Evolutionary conservation across 1,140 invertebrate genomes (phyloP).

Genomic region (Paramacrobiotus metropolitanus): DNA sequence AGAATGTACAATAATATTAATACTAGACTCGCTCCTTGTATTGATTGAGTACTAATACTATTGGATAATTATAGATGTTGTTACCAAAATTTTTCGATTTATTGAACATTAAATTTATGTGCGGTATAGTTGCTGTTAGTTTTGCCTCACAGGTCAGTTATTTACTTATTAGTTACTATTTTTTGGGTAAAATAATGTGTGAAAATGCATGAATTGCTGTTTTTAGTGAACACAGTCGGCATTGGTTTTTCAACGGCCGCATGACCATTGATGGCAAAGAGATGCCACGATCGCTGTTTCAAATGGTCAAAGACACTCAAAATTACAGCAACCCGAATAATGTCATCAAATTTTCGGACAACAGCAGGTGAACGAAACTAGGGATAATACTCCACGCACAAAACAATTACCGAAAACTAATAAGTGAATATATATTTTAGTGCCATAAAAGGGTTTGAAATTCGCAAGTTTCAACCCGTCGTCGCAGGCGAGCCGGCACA

Average conservation of each 20-base stretch:
- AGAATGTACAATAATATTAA: no score
- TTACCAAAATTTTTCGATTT: conserved; percentile 9
- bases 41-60: no score
- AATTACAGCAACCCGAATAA: conserved; percentile 61
- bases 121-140: no score
- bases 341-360: conserved; percentile 90
- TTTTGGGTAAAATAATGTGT: no score
- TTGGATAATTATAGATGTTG: no score
- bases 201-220: conserved; percentile 8
- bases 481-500: conserved; percentile 32
- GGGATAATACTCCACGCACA: conserved; percentile 10
- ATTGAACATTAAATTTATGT: no score
- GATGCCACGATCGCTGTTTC: conserved; percentile 53
- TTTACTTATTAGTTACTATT: no score
- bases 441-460: conserved; percentile 60
- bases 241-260: conserved; percentile 45
- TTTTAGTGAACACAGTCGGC: conserved; percentile 27
- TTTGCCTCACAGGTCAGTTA: no score
- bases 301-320: conserved; percentile 78
- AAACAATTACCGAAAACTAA: not conserved
- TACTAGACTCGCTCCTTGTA: no score
- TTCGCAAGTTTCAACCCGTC: conserved; percentile 36
- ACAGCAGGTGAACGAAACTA: conserved; percentile 45
- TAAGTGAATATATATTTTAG: conserved; percentile 25
- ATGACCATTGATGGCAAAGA: conserved; percentile 58